Evolutionary conservation across 2,113 vertebrate genomes (phyloP).

Genomic region (Odocoileus virginianus): DNA sequence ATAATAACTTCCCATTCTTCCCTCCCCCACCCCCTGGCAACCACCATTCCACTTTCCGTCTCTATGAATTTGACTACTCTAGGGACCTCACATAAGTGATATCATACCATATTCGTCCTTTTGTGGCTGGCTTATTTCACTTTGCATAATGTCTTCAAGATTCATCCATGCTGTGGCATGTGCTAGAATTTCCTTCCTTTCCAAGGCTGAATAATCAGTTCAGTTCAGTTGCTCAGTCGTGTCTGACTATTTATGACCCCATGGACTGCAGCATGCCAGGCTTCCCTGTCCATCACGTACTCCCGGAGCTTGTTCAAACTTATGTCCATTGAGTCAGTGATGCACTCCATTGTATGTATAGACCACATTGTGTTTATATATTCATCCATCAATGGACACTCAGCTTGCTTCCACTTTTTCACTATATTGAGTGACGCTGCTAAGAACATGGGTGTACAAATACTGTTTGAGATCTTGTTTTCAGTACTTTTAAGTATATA

Average conservation of each 20-base stretch:
- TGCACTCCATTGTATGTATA: background rate
- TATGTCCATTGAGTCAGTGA: background rate
- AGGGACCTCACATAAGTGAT: background rate
- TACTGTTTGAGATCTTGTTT: background rate
- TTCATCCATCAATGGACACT: no score
- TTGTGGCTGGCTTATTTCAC: background rate
- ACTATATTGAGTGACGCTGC: background rate
- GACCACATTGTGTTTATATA: background rate
- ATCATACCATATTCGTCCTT: background rate
- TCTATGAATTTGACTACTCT: background rate
- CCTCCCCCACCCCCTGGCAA: background rate
- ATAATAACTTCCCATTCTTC: background rate
- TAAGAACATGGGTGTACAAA: background rate
- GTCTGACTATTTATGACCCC: background rate
- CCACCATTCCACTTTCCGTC: background rate
- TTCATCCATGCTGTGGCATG: background rate
- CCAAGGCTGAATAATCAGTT: background rate
- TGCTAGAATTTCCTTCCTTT: background rate
- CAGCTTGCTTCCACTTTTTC: background rate
- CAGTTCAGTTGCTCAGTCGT: background rate
- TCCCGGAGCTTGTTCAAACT: background rate
- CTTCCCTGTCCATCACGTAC: background rate
- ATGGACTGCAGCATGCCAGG: background rate
- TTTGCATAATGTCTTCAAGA: background rate
- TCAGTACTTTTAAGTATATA: background rate